Evolutionary conservation across 2,113 vertebrate genomes (phyloP).

Genomic region (Neoarius graeffei): DNA sequence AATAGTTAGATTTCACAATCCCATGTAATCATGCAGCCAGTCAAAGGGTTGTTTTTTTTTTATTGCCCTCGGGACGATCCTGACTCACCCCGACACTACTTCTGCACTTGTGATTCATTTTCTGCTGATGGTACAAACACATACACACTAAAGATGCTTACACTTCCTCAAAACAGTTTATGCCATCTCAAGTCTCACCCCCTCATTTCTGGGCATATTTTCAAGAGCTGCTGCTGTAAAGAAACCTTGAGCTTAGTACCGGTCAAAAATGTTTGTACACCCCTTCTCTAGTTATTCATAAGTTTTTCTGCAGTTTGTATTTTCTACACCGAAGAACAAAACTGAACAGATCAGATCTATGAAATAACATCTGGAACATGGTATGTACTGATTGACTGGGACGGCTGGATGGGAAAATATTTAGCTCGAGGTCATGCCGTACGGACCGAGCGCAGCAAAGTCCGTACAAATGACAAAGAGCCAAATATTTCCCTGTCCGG

Average conservation of each 20-base stretch:
- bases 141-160: background rate
- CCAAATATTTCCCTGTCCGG: too few species aligned
- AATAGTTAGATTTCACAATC: background rate
- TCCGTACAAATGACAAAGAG: too few species aligned
- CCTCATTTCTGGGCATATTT: background rate
- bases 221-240: background rate
- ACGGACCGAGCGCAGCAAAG: too few species aligned
- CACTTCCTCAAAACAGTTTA: background rate
- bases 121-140: background rate
- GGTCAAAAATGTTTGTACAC: too few species aligned
- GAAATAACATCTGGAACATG: too few species aligned
- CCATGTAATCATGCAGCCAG: background rate
- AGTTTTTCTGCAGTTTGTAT: too few species aligned
- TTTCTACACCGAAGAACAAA: too few species aligned
- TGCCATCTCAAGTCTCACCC: background rate
- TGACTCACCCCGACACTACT: background rate
- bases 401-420: too few species aligned
- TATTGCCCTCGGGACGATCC: background rate
- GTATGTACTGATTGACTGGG: too few species aligned
- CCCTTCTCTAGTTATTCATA: too few species aligned
- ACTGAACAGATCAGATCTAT: too few species aligned
- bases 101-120: background rate
- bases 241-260: background rate
- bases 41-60: background rate
- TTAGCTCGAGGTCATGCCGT: too few species aligned